phyloP scores from a whole-genome alignment of 2,113 vertebrate species.

The Dryoscopus gambensis region DNA sequence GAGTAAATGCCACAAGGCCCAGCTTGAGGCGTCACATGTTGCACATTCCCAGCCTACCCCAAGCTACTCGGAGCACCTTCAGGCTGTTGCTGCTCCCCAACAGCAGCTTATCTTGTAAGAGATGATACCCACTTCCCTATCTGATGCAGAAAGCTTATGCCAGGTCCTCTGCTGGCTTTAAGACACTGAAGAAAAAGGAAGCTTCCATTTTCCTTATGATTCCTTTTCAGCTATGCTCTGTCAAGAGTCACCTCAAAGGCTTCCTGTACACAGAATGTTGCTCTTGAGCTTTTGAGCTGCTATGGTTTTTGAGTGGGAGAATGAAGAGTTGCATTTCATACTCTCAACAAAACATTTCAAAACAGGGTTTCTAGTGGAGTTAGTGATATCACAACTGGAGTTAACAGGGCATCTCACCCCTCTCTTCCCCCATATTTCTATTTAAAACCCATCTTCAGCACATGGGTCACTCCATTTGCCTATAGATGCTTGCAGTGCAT shows the following conservation, averaged over 20 bases:
- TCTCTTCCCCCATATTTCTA: not conserved
- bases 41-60: fast-evolving
- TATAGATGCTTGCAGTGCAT: not conserved
- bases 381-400: not conserved
- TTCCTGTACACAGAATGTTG: not conserved
- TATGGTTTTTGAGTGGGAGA: not conserved
- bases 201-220: not conserved
- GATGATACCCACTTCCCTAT: not conserved
- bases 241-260: not conserved
- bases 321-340: not conserved
- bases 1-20: not conserved
- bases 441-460: not conserved
- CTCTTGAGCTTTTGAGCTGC: not conserved
- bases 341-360: not conserved
- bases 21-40: not conserved
- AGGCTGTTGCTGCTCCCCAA: not conserved
- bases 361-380: not conserved
- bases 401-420: not conserved
- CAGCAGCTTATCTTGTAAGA: not conserved
- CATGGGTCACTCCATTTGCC: not conserved
- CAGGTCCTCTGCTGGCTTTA: not conserved
- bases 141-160: not conserved
- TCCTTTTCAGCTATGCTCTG: not conserved
- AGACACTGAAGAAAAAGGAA: not conserved
- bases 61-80: not conserved